Base-by-base conservation (phyloP, 37 sponge, comb jelly and placozoan genomes). In the Spongilla lacustris region DNA sequence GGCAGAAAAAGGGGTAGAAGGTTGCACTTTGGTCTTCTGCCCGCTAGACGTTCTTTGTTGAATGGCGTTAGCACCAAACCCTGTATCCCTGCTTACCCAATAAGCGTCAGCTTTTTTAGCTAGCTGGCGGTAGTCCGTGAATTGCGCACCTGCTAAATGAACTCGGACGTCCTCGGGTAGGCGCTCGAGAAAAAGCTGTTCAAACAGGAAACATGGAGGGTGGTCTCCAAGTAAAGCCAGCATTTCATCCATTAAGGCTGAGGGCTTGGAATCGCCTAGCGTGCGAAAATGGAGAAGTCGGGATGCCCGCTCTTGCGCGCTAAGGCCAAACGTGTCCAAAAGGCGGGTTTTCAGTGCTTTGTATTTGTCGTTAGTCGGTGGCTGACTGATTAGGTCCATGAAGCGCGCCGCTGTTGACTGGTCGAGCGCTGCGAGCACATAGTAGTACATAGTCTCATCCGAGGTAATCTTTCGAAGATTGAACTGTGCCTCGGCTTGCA, bases 241-340 rank as follows among this genome's bases (percentile, higher is more conserved):
- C 75, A 83, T 83, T 36, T 83, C 75, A 32, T 81, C 82, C 82
- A 81, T 81, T 24, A 81, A 71, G 19, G 58, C 58, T 1, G 58
- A 58, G 58, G 21, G 58, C 19, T 58, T 58, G 58, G 58, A 58
- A 58, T 58, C 19, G 21, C 58, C 21, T 58, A 58, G 58, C 58
- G 58, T 58, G 58, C 19, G 58, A 58, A 58, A 58, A 58, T 58
- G 58, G 58, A 58, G 21, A 58, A 58, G 58, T 58, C 58, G 11
- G 50, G 48, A 50, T 41, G 83, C 83, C 33, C 81, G 82, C 69
- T 73, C 84, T 4, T 72, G 73, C 30, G 37, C 11, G 34, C 50
- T 84, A 69, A 84, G 77, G 37, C 85, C 85, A 66, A 84, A 84
- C 21, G 84, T 84, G 34, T 77, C 32, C 17, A 77, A 67, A 21